A percentile compares a stretch with the other conserved stretches of the same genome.
Evolutionary conservation across 2,888 invertebrate genomes (phyloP).

Genomic region (Pachliopta kotzebuea): DNA sequence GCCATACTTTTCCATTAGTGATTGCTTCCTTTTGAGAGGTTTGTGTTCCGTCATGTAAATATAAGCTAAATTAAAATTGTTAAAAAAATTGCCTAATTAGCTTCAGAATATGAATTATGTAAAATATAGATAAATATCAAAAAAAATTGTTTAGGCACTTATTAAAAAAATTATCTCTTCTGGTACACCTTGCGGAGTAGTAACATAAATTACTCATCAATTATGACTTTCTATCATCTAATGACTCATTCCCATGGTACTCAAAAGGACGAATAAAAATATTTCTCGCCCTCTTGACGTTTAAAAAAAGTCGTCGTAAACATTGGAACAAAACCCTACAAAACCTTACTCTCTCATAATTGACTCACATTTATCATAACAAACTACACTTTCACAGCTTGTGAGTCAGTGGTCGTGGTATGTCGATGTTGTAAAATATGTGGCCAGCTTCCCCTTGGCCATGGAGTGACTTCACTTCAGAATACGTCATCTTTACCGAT

Average conservation of each 20-base stretch:
- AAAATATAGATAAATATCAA: no score
- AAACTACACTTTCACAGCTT: slow-evolving; percentile 50
- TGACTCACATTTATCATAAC: slow-evolving; percentile 36
- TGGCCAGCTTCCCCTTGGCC: slow-evolving; percentile 48
- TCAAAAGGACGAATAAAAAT: slow-evolving; percentile 36
- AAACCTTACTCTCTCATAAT: slow-evolving; percentile 29
- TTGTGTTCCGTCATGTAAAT: background rate
- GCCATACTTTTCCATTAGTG: no score
- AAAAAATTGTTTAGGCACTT: background rate
- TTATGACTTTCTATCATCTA: slow-evolving; percentile 22
- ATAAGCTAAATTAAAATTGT: no score
- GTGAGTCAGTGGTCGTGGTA: slow-evolving; percentile 64
- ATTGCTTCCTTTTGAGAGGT: background rate
- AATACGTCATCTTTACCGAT: slow-evolving; percentile 35
- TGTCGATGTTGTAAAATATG: slow-evolving; percentile 56
- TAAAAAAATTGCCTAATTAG: no score
- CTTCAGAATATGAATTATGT: no score
- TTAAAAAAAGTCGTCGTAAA: slow-evolving; percentile 11
- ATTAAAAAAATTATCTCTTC: background rate
- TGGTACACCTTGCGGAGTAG: background rate
- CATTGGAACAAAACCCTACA: slow-evolving; percentile 26
- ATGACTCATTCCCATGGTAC: slow-evolving; percentile 41
- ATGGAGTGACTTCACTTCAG: slow-evolving; percentile 33
- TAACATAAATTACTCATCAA: slow-evolving; percentile 4
- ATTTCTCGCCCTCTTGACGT: slow-evolving; percentile 28